Base-by-base conservation (phyloP, 2,113 vertebrate species). In the Siniperca knerii region DNA sequence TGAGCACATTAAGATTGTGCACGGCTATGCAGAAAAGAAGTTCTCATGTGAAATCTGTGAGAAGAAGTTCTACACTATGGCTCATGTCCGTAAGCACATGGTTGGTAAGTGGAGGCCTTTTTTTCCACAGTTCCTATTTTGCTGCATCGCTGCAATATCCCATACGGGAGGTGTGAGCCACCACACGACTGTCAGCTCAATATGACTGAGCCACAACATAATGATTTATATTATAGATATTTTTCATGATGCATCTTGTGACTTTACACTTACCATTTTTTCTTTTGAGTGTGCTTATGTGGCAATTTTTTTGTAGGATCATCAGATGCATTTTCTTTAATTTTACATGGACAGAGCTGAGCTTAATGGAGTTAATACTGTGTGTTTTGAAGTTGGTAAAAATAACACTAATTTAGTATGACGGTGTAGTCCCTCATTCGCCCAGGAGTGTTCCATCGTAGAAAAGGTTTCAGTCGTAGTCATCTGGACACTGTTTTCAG, bases 1-100 rank as follows among this genome's bases (percentile, higher is more conserved):
- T 1, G 98, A 99, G 92, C 98, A 99, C 88, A 99, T 98, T 89
- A 99, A 99, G 96, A 99, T 99, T 2, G 98, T 99, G 90, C 98
- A 99, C 8, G 98, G 98, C 71, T 99, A 98, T 23, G 98, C 98
- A 46, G 98, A 99, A 79, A 99, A 99, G 96, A 99, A 99, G 83
- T 99, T 99, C 93, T 97, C 98, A 42, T 99, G 98, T 87, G 98
- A 99, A 93, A 99, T 99, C 68, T 99, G 98, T 6, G 98, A 99
- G 91, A 99, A 99, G 94, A 99, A 99, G 92, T 99, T 99, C 93
- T 99, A 99, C 94, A 99, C 98, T 68, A 99, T 99, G 98, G 98
- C 98, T 83, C 98, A 99, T 12, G 98, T 99, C 83, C 96, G 98
- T 81, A 99, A 99, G 94, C 98, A 99, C 93, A 98, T 99, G 97